phyloP scores from a whole-genome alignment of 2,113 vertebrate genomes.

The Glaucomys volans region DNA sequence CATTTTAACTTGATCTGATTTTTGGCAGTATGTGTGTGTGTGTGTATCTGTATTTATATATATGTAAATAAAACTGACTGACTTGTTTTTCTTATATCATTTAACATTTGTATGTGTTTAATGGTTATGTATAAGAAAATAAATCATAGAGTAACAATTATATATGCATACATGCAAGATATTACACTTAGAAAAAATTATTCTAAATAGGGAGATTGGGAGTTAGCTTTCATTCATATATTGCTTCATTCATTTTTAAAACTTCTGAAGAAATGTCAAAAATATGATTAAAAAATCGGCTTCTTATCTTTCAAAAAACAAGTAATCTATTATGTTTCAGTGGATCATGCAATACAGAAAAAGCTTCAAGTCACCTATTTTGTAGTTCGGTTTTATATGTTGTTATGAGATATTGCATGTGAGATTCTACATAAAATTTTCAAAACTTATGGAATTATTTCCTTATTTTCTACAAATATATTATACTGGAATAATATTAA shows the following conservation, averaged over 20 bases:
- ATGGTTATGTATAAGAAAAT: not conserved
- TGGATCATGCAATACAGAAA: not conserved
- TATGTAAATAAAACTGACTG: not conserved
- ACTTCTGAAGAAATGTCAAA: not conserved
- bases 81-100: not conserved
- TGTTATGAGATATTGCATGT: not conserved
- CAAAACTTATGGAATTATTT: not conserved
- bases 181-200: not conserved
- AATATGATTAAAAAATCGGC: not conserved
- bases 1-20: not conserved
- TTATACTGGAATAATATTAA: not conserved
- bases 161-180: not conserved
- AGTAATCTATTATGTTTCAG: not conserved
- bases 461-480: not conserved
- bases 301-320: not conserved
- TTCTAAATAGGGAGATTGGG: not conserved
- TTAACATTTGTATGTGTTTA: not conserved
- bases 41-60: not conserved
- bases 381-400: not conserved
- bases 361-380: not conserved
- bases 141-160: not conserved
- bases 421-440: not conserved
- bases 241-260: not conserved
- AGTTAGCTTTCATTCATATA: not conserved
- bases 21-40: not conserved